Evolutionary conservation across 2,888 invertebrate species (phyloP).

Genomic region (Pheosia gnoma): DNA sequence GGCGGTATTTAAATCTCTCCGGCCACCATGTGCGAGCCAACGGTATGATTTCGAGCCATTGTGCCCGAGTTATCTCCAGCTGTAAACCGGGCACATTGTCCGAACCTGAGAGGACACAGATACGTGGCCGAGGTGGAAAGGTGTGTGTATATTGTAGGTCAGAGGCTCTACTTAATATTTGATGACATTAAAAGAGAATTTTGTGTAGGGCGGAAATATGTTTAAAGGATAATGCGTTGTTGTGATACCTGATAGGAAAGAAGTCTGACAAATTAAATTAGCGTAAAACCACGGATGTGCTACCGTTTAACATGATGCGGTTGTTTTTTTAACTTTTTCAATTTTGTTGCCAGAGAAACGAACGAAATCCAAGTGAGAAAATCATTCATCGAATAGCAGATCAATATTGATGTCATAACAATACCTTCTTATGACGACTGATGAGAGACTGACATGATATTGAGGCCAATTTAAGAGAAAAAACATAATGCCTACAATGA

Average conservation of each 20-base stretch:
- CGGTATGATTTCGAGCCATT: conserved; percentile 38
- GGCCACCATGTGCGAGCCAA: conserved; percentile 16
- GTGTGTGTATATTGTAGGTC: background rate
- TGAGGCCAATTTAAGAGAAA: too few species aligned
- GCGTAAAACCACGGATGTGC: too few species aligned
- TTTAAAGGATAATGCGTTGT: background rate
- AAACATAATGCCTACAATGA: too few species aligned
- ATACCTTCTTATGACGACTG: too few species aligned
- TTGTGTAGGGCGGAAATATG: background rate
- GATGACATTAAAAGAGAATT: background rate
- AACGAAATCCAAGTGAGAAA: too few species aligned
- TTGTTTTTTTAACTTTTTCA: background rate
- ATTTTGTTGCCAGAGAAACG: too few species aligned
- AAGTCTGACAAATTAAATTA: too few species aligned
- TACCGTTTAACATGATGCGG: background rate
- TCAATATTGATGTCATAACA: too few species aligned
- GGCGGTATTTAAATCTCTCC: background rate
- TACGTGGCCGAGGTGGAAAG: conserved; percentile 2
- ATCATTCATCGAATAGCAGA: too few species aligned
- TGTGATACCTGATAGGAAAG: too few species aligned
- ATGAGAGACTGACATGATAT: too few species aligned
- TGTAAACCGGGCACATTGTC: conserved; percentile 54
- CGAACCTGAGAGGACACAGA: conserved; percentile 12
- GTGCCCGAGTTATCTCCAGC: conserved; percentile 49
- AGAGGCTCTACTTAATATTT: conserved; percentile 1